These are phyloP conservation scores for Thereva nobilitata DNA, from an alignment of 2,888 invertebrate species.

Conservation along the genomic window DNA sequence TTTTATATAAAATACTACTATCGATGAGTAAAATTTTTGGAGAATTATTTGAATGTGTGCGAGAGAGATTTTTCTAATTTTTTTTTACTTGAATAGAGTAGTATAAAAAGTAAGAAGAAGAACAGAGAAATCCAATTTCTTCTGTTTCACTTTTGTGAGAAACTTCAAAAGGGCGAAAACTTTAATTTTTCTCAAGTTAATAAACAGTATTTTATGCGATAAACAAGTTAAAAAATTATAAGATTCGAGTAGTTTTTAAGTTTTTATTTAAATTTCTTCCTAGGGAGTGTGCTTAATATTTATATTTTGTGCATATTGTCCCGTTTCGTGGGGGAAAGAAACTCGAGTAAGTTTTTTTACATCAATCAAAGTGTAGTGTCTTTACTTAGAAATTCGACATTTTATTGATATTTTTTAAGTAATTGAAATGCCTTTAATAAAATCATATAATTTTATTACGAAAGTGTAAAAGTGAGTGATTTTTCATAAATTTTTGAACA, in stretches of 20 bases:
- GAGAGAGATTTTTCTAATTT: too few relatives aligned
- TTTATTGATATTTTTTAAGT: too few relatives aligned
- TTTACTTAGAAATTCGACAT: too few relatives aligned
- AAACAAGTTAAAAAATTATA: background rate
- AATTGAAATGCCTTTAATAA: too few relatives aligned
- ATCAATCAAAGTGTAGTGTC: too few relatives aligned
- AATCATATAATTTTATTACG: too few relatives aligned
- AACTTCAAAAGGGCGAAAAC: slow-evolving; percentile 32
- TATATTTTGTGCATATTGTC: slow-evolving; percentile 25
- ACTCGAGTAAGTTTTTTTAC: slow-evolving; percentile 24
- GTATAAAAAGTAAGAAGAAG: slow-evolving; percentile 11
- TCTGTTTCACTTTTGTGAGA: slow-evolving; percentile 28
- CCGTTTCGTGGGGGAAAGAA: slow-evolving; percentile 22
- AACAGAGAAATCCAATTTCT: slow-evolving; percentile 30
- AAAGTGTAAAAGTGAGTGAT: too few relatives aligned
- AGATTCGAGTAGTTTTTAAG: slow-evolving; percentile 1
- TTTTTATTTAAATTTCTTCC: background rate
- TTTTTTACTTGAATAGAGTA: background rate
- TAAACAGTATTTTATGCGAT: slow-evolving; percentile 12
- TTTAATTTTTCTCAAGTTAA: slow-evolving; percentile 4
- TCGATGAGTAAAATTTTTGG: too few relatives aligned
- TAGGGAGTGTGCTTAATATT: slow-evolving; percentile 3
- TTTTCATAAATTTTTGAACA: too few relatives aligned
- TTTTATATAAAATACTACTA: too few relatives aligned
- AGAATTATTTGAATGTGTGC: too few relatives aligned